Evolutionary conservation across 2,113 vertebrate genomes (phyloP).

Genomic region (Strix aluco): DNA sequence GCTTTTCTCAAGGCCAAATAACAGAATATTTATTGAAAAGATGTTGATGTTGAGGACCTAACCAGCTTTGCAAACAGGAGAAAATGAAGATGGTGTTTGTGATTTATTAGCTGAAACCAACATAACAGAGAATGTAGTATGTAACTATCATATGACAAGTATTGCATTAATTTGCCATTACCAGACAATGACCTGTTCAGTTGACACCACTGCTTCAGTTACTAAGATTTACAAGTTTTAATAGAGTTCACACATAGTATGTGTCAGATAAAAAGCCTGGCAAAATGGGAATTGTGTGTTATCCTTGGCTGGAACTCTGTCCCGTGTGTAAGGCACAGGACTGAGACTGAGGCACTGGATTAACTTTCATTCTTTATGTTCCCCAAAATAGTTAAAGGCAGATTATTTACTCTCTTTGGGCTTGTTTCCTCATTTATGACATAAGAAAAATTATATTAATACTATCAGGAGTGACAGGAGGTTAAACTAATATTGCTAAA

Average conservation of each 20-base stretch:
- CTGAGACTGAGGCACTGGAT: background rate
- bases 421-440: background rate
- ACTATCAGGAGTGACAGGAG: background rate
- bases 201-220: background rate
- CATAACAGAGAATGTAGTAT: background rate
- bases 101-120: background rate
- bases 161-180: background rate
- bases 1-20: constrained; percentile 22
- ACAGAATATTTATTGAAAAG: background rate
- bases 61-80: background rate
- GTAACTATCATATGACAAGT: background rate
- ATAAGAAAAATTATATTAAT: background rate
- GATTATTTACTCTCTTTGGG: background rate
- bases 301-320: constrained; percentile 2
- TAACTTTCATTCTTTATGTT: background rate
- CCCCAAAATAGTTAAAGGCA: background rate
- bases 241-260: background rate
- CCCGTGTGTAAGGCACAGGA: background rate
- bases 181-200: background rate
- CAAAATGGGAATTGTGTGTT: background rate
- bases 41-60: background rate
- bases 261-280: background rate
- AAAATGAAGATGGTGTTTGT: background rate
- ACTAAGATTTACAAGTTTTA: constrained; percentile 50
- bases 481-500: constrained; percentile 42